phyloP scores from a whole-genome alignment of 2,113 vertebrate genomes.

The Barbus barbus region DNA sequence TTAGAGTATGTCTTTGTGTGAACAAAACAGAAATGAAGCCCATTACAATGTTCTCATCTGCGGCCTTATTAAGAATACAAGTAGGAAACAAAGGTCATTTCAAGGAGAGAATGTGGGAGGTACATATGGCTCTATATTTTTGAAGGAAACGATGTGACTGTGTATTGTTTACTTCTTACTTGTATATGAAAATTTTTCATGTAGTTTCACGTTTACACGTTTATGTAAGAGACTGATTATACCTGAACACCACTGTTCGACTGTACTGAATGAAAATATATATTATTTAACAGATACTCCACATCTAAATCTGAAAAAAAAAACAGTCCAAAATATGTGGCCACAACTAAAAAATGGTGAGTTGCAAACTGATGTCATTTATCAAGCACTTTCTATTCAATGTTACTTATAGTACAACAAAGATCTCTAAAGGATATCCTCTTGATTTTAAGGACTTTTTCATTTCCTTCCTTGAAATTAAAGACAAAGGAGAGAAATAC shows the following conservation, averaged over 20 bases:
- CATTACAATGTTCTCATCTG: conserved; percentile 7
- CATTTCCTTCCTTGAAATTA: neutral
- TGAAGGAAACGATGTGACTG: neutral
- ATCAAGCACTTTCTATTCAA: neutral
- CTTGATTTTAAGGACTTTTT: neutral
- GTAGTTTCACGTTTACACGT: neutral
- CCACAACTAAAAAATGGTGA: neutral
- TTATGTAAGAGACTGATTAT: neutral
- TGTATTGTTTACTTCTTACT: conserved; percentile 13
- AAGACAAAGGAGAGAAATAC: neutral
- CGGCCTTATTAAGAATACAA: conserved; percentile 12
- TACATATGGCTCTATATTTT: neutral
- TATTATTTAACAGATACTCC: neutral
- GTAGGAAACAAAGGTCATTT: neutral
- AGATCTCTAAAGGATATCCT: neutral
- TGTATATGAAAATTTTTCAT: neutral
- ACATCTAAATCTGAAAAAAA: neutral
- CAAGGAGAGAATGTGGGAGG: neutral
- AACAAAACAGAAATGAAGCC: conserved; percentile 11
- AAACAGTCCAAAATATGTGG: neutral
- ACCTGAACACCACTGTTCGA: neutral
- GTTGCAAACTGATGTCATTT: neutral
- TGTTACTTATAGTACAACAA: neutral
- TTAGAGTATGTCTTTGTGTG: neutral
- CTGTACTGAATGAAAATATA: neutral